Percentiles rank a stretch among this genome's conserved stretches.
Evolutionary conservation across 2,113 vertebrate species (phyloP).

Genomic region (Apus apus): DNA sequence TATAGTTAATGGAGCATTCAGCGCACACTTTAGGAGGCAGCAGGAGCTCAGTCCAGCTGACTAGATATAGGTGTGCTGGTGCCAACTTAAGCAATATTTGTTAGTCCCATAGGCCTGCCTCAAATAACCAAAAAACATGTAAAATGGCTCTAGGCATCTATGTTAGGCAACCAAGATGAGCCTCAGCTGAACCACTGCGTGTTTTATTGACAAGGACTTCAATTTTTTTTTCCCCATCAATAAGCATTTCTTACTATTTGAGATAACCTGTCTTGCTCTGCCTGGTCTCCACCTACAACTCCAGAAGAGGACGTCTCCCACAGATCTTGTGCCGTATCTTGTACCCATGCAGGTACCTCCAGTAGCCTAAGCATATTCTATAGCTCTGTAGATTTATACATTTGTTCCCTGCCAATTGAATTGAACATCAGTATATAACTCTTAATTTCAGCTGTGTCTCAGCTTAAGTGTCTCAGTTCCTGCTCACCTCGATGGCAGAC

Average conservation of each 20-base stretch:
- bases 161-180: not conserved
- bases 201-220: not conserved
- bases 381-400: not conserved
- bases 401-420: not conserved
- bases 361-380: not conserved
- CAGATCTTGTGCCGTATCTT: not conserved
- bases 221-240: not conserved
- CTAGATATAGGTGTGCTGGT: not conserved
- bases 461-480: not conserved
- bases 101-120: not conserved
- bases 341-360: not conserved
- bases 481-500: not conserved
- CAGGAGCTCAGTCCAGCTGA: not conserved
- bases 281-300: not conserved
- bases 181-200: not conserved
- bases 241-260: not conserved
- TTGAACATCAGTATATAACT: rapidly evolving
- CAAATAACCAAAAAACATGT: not conserved
- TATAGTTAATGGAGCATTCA: constrained; percentile 5
- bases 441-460: not conserved
- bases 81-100: not conserved
- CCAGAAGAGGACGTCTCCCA: not conserved
- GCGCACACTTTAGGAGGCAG: not conserved
- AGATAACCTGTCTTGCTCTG: not conserved
- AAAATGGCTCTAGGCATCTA: not conserved